phyloP scores from a whole-genome alignment of 2,113 vertebrate species.

The Hippocampus comes region DNA sequence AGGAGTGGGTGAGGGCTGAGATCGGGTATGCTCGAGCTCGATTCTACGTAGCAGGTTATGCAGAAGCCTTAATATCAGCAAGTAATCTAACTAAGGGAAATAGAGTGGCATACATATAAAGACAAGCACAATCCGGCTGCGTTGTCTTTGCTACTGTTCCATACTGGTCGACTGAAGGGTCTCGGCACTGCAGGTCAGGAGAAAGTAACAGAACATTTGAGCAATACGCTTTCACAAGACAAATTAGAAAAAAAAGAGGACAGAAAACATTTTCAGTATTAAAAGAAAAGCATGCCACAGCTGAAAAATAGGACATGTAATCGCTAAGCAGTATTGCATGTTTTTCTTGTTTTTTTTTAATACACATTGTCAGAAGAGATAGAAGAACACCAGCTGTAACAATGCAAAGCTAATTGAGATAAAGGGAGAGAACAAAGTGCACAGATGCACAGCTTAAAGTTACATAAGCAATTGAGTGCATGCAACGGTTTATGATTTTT shows the following conservation, averaged over 20 bases:
- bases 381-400: background rate
- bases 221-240: conserved; percentile 6
- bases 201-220: conserved; percentile 21
- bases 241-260: background rate
- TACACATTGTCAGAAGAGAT: background rate
- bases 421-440: background rate
- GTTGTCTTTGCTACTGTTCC: background rate
- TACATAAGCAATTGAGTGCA: background rate
- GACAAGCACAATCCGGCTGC: conserved; percentile 14
- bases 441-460: background rate
- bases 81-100: conserved; percentile 40
- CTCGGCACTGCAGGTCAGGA: background rate
- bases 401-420: background rate
- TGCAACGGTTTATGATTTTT: background rate
- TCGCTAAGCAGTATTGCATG: too few species aligned
- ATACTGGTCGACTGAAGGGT: background rate
- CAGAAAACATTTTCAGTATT: too few species aligned
- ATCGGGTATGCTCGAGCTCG: conserved; percentile 27
- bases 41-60: conserved; percentile 41
- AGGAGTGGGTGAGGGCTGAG: conserved; percentile 29
- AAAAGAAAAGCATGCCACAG: too few species aligned
- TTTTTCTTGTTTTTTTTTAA: background rate
- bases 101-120: conserved; percentile 14
- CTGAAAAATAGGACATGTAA: too few species aligned
- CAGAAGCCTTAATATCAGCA: conserved; percentile 41